Base-by-base conservation (phyloP, 2,797 vertebrate genomes). In the Halcyon leucocephala region DNA sequence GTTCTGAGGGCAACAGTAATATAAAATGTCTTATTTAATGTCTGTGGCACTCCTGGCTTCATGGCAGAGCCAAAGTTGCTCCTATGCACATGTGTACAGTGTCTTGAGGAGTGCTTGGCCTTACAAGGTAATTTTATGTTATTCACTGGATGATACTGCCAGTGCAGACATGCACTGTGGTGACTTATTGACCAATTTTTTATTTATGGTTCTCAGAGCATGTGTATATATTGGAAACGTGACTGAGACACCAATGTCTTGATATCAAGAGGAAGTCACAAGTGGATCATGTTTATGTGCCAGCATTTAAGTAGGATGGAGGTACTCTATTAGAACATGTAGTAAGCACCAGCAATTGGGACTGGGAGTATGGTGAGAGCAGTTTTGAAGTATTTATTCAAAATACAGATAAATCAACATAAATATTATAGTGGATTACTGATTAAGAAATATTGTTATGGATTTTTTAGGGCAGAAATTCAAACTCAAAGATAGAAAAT, bases 71-170 rank as follows among this genome's bases (percentile, higher is more conserved):
- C 26, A 79, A 49, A 62, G 4, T 8, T 51, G 4, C 14, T 71
- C 2, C 44, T 79, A 39, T 10, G 1, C 26, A 12, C 2, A 1
- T n/a, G 6, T 6, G 2, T 35, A 20, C 18, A 46, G 15, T 24
- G 5, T 48, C 26, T 19, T 69, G 57, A 65, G 14, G 29, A 72
- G 20, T 72, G 8, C 8, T 61, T 55, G n/a, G 66, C 9, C 4
- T 72, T 69, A 55, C 10, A 65, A 60, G 14, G 10, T 8, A 71
- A 42, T 51, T 79, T 69, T 4, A 11, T 71, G 5, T 51, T 85
- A 8, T 61, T 82, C 39, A 13, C 14, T 22, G 31, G 10, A 18
- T 48, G 29, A 6, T 84, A 11, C 41, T 70, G 28, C 22, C 69
- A 58, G 8, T 62, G 22, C 9, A 66, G 52, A 5, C 14, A 22